A percentile compares a stretch with the other conserved stretches of the same genome.
These are phyloP conservation scores for Eumacrocentrus americanus DNA, from an alignment of 2,888 invertebrate genomes.

Conservation along the genomic window DNA sequence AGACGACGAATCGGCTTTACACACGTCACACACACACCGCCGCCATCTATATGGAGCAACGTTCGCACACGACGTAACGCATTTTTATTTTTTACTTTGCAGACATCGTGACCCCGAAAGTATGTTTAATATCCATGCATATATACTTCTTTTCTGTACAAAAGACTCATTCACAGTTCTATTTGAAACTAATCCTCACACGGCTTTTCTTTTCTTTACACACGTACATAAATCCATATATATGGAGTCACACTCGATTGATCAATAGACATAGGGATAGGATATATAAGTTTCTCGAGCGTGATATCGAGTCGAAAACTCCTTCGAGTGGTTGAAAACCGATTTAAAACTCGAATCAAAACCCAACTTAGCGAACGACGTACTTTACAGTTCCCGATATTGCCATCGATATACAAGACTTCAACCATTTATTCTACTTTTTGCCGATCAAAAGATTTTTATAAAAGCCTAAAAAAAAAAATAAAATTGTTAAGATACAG, in stretches of 20 bases:
- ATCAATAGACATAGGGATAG: not conserved
- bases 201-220: not conserved
- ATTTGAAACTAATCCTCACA: not conserved
- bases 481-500: not conserved
- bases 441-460: too few relatives aligned
- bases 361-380: not conserved
- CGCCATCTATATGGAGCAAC: constrained; percentile 15
- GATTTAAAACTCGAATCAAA: constrained; percentile 14
- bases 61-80: constrained; percentile 6
- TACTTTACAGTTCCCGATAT: constrained; percentile 1
- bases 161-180: constrained; percentile 6
- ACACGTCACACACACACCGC: constrained; percentile 39
- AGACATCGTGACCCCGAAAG: not conserved
- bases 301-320: not conserved
- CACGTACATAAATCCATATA: not conserved
- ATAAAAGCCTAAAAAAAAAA: too few relatives aligned
- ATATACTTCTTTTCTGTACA: constrained; percentile 1
- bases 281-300: not conserved
- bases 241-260: not conserved
- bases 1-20: constrained; percentile 44
- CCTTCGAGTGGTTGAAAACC: constrained; percentile 1
- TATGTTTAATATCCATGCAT: not conserved
- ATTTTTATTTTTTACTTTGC: constrained; percentile 7
- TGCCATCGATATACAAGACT: too few relatives aligned
- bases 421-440: too few relatives aligned